Evolutionary conservation across 2,797 vertebrate genomes (phyloP).

Genomic region (Phataginus tricuspis): DNA sequence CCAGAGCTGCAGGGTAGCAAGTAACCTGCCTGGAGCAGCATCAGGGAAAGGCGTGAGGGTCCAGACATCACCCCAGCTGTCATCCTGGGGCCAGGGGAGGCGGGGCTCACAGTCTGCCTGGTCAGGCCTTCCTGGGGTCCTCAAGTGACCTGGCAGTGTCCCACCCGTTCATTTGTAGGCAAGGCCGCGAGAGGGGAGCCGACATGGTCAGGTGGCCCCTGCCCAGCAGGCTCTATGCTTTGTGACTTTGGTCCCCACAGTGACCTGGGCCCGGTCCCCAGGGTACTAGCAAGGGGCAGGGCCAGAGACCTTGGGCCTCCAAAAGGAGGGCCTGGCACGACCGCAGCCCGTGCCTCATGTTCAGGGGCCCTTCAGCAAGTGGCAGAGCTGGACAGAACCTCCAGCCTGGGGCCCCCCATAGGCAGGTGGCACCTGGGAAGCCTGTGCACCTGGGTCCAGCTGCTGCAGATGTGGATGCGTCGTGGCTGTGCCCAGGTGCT

Average conservation of each 20-base stretch:
- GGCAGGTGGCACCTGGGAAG: not conserved
- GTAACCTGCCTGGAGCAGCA: not conserved
- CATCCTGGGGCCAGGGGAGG: not conserved
- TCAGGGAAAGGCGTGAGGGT: not conserved
- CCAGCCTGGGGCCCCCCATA: not conserved
- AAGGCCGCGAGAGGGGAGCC: not conserved
- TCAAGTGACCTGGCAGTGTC: not conserved
- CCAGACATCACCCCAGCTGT: not conserved
- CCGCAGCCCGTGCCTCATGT: too few relatives aligned
- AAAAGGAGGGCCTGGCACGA: not conserved
- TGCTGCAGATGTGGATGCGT: not conserved
- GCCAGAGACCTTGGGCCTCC: not conserved
- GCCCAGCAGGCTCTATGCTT: not conserved
- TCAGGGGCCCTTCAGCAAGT: not conserved
- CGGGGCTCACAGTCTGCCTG: too few relatives aligned
- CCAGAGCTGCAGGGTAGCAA: not conserved
- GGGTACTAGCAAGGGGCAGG: not conserved
- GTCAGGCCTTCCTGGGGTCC: not conserved
- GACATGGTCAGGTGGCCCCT: not conserved
- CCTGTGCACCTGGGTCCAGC: not conserved
- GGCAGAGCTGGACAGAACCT: not conserved
- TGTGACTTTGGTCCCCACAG: not conserved
- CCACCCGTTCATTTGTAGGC: not conserved
- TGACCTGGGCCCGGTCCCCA: not conserved
- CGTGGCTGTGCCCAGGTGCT: accelerated